Conservation (phyloP, 2,888 invertebrate species). For the Hartigia nigra region DNA sequence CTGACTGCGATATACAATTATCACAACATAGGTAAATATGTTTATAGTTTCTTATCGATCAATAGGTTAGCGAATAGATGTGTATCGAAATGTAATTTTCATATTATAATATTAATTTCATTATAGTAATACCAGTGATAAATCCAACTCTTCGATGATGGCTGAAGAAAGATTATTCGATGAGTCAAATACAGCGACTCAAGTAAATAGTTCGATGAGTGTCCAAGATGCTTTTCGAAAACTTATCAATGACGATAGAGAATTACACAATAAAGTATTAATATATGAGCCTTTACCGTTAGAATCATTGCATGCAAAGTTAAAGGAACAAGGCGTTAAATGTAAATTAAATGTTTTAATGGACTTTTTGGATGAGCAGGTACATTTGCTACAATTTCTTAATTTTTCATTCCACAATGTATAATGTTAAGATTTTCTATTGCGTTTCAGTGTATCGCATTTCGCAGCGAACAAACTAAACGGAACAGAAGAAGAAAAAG, state of each 20-base stretch:
- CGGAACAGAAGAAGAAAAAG: background rate
- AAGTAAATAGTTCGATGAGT: conserved; percentile 23
- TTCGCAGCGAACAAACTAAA: background rate
- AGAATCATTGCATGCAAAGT: conserved; percentile 61
- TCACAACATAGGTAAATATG: background rate
- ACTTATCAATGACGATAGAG: conserved; percentile 56
- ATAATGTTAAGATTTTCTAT: background rate
- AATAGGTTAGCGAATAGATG: background rate
- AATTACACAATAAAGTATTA: conserved; percentile 65
- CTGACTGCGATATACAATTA: background rate
- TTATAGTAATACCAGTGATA: conserved; percentile 22
- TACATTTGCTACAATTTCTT: conserved; percentile 32
- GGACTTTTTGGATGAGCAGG: conserved; percentile 69
- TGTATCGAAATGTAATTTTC: background rate
- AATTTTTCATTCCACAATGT: background rate
- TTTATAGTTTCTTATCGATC: background rate
- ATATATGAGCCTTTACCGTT: conserved; percentile 68
- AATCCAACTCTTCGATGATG: conserved; percentile 19
- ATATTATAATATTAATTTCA: background rate
- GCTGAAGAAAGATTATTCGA: conserved; percentile 43
- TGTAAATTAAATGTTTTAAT: conserved; percentile 65
- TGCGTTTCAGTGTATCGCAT: background rate
- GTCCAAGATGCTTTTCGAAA: conserved; percentile 43
- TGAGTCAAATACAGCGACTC: conserved; percentile 27
- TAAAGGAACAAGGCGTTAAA: conserved; percentile 65